Base-by-base conservation (phyloP, 2,888 invertebrate species). In the Aproaerema taeniolella region DNA sequence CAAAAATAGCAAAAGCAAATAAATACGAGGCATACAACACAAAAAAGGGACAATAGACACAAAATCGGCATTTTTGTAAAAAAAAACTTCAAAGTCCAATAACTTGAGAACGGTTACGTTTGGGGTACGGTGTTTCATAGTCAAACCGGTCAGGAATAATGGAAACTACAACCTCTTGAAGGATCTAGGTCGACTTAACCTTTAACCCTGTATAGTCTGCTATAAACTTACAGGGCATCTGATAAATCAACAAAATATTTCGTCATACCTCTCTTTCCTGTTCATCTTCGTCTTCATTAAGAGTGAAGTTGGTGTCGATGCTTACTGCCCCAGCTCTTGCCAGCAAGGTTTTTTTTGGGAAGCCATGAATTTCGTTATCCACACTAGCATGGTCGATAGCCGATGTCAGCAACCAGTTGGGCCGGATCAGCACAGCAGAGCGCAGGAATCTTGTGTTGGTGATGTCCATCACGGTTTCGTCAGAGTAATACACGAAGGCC, bases 241-340 rank as follows among this genome's bases (percentile, higher is more conserved):
- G n/a, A n/a, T n/a, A n/a, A n/a, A n/a, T n/a, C n/a, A 20, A 20
- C 20, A 20, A 4, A 20, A 4, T 4, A 20, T 20, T 26, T 26
- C 2, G n/a, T 11, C 12, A 24, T 51, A 83, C 86, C 72, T 86
- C 83, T 35, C 75, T 59, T 44, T 86, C 85, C 39, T 86, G 86
- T 43, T 86, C 85, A 41, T 76, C 71, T 40, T 86, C 83, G 38
- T 83, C 85, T 51, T 82, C 82, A 46, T 76, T 79, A 1, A 82
- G 49, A 1, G 71, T 73, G 30, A 81, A 68, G 16, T 70, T 73
- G 3, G 49, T 2, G 43, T 85, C 82, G 31, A 85, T 62, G 14
- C 46, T 43, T 15, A 72, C 43, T 7, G 81, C 74, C 2, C 86
- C 85, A n/a, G 65, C 48, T 45, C 83, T 67, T 0, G 85, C 86